Evolutionary conservation across 2,113 vertebrate genomes (phyloP).

Genomic region (Pyxicephalus adspersus): DNA sequence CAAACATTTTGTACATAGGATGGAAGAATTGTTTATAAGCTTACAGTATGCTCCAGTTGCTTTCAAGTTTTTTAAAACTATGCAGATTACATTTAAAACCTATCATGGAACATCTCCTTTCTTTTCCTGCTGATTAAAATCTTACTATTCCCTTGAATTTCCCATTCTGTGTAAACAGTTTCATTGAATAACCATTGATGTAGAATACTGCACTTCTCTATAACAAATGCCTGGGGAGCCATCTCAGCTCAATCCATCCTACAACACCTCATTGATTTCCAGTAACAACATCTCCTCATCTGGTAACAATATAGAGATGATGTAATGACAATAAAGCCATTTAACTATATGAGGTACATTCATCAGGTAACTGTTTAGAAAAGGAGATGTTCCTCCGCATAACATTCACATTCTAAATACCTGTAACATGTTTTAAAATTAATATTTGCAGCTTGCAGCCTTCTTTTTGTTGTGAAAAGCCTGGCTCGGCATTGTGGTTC

Average conservation of each 20-base stretch:
- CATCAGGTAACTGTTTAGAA: neutral
- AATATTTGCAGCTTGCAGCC: too few species aligned
- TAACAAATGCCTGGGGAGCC: conserved; percentile 24
- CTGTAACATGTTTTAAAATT: too few species aligned
- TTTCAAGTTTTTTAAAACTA: neutral
- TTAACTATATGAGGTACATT: neutral
- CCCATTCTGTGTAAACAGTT: conserved; percentile 25
- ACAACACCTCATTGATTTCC: conserved; percentile 19
- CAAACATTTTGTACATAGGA: too few species aligned
- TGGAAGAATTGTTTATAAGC: too few species aligned
- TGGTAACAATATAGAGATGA: conserved; percentile 13
- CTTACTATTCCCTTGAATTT: conserved; percentile 20
- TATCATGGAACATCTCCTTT: conserved; percentile 25
- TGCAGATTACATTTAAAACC: conserved; percentile 28
- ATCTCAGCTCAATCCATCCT: neutral
- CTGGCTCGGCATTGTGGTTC: too few species aligned
- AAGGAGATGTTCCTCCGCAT: neutral
- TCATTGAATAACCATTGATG: conserved; percentile 31
- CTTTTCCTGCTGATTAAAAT: conserved; percentile 35
- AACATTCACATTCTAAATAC: too few species aligned
- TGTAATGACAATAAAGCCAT: neutral
- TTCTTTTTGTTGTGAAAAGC: too few species aligned
- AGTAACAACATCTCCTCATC: neutral
- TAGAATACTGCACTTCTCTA: conserved; percentile 2
- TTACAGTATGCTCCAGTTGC: too few species aligned